These are phyloP conservation scores for Acyrthosiphon pisum DNA, from an alignment of 1,140 invertebrate species.

Conservation along the genomic window DNA sequence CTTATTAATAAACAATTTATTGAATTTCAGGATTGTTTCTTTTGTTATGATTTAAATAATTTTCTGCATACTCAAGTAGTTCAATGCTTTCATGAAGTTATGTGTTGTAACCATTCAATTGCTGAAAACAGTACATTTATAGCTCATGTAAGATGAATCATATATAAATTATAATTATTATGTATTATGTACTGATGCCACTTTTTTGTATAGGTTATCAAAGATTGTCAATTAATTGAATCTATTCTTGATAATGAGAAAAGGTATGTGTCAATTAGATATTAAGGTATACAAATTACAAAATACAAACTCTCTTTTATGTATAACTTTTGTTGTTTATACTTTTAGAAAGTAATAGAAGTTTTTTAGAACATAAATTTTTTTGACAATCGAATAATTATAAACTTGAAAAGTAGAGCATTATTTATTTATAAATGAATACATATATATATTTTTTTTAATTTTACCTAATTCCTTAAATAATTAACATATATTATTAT, in stretches of 20 bases:
- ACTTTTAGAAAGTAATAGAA: background rate
- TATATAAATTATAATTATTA: background rate
- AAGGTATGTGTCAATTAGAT: constrained; percentile 21
- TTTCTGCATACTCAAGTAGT: constrained; percentile 51
- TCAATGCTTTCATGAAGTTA: constrained; percentile 49
- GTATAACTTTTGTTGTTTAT: background rate
- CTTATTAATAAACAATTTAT: background rate
- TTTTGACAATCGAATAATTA: too few relatives aligned
- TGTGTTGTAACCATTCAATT: constrained; percentile 52
- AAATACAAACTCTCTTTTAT: background rate
- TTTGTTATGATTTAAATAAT: constrained; percentile 55
- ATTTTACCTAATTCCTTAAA: too few relatives aligned
- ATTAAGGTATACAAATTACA: background rate
- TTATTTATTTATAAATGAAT: too few relatives aligned
- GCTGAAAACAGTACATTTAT: constrained; percentile 53
- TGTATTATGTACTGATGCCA: background rate
- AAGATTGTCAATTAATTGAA: constrained; percentile 56
- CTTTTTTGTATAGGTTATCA: constrained; percentile 39
- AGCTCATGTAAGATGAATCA: constrained; percentile 25
- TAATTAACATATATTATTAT: too few relatives aligned
- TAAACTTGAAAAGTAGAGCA: too few relatives aligned
- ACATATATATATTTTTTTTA: too few relatives aligned
- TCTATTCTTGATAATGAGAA: constrained; percentile 44
- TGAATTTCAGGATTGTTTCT: constrained; percentile 46
- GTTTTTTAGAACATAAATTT: background rate